Conservation (phyloP, 2,888 invertebrate genomes). For the Siphlonurus alternatus region DNA sequence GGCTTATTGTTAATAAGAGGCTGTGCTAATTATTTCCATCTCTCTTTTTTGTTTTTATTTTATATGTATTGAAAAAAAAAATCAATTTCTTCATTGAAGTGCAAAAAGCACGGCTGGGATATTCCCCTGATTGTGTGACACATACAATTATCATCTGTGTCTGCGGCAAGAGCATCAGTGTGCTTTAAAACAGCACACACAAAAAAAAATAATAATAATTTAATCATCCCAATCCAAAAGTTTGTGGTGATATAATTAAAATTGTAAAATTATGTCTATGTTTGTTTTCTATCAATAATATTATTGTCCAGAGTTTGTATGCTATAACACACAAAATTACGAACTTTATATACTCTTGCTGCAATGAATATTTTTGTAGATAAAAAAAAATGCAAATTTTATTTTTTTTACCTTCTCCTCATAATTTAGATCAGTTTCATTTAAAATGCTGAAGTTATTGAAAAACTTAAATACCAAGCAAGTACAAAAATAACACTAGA, state of each 20-base stretch:
- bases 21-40: neutral
- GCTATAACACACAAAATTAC: neutral
- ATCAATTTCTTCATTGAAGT: neutral
- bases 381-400: too few species aligned
- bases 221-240: too few species aligned
- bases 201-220: neutral
- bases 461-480: too few species aligned
- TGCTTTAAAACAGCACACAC: neutral
- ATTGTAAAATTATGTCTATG: neutral
- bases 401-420: too few species aligned
- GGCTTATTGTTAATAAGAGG: neutral
- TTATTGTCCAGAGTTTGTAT: neutral
- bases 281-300: neutral
- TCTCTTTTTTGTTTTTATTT: neutral
- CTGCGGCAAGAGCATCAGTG: neutral
- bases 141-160: neutral
- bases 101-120: neutral
- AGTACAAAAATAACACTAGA: neutral
- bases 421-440: too few species aligned
- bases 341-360: neutral
- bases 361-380: constrained; percentile 2
- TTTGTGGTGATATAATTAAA: neutral
- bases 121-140: neutral
- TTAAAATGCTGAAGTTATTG: too few species aligned
- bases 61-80: neutral